Conservation (phyloP, 2,113 vertebrate species). For the Sceloporus undulatus region DNA sequence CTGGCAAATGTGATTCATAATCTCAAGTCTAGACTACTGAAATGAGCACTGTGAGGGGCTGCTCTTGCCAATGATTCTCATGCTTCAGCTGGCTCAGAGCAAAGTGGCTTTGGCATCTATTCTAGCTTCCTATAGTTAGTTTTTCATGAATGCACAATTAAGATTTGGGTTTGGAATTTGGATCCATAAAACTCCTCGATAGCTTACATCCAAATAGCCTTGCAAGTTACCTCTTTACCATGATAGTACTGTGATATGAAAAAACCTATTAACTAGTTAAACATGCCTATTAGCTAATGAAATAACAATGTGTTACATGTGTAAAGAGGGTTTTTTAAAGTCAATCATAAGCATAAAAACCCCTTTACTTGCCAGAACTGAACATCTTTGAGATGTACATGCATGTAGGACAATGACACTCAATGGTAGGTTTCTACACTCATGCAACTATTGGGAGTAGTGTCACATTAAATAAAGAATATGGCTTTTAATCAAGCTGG, state of each 20-base stretch:
- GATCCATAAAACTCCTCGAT: neutral
- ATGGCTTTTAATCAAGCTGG: too few species aligned
- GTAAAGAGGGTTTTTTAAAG: too few species aligned
- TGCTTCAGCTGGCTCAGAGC: neutral
- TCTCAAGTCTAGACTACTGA: neutral
- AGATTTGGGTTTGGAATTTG: neutral
- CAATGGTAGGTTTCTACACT: too few species aligned
- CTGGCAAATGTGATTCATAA: conserved; percentile 6
- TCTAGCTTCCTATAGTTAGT: neutral
- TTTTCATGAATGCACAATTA: neutral
- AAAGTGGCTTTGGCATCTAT: neutral
- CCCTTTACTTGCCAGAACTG: neutral
- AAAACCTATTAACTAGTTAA: neutral
- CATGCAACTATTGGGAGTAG: too few species aligned
- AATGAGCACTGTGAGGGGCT: neutral
- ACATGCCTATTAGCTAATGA: neutral
- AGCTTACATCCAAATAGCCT: neutral
- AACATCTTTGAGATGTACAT: neutral
- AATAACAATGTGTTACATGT: neutral
- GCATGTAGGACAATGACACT: neutral
- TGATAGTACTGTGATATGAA: neutral
- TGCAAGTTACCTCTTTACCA: neutral
- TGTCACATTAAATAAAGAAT: too few species aligned
- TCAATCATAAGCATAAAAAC: neutral
- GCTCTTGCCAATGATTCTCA: conserved; percentile 1